Conservation (phyloP, 2,113 vertebrate genomes). For the Coreoperca whiteheadi region DNA sequence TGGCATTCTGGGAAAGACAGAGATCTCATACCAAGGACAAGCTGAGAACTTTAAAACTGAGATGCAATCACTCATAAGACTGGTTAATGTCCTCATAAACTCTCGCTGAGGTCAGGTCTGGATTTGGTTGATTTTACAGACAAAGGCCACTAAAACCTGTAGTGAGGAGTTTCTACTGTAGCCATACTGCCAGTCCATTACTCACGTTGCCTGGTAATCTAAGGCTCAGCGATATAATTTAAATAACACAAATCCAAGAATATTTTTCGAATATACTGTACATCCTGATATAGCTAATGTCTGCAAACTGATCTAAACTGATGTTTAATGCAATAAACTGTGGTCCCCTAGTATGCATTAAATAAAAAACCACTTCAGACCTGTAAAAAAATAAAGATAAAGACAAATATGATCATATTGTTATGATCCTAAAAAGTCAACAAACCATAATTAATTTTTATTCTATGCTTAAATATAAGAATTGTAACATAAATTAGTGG, state of each 20-base stretch:
- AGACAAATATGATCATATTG: not conserved
- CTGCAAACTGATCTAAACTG: not conserved
- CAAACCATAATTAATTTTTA: not conserved
- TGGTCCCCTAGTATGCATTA: not conserved
- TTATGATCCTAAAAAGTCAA: not conserved
- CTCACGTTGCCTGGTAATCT: not conserved
- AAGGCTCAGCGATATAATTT: not conserved
- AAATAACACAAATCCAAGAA: not conserved
- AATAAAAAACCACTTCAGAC: not conserved
- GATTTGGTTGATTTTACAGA: slow-evolving; percentile 1
- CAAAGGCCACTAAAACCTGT: not conserved
- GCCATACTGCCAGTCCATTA: not conserved
- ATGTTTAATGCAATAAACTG: not conserved
- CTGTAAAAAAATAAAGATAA: not conserved
- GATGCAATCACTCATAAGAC: not conserved
- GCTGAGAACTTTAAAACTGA: slow-evolving; percentile 14
- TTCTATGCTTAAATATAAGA: no score
- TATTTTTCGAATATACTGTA: not conserved
- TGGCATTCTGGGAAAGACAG: slow-evolving; percentile 16
- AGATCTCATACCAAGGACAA: slow-evolving; percentile 13
- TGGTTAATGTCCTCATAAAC: not conserved
- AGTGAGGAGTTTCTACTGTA: not conserved
- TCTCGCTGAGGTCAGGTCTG: not conserved
- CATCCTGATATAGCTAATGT: not conserved
- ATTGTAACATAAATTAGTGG: no score